Evolutionary conservation across 2,797 vertebrate genomes (phyloP).

Genomic region (Xiphophorus birchmanni): DNA sequence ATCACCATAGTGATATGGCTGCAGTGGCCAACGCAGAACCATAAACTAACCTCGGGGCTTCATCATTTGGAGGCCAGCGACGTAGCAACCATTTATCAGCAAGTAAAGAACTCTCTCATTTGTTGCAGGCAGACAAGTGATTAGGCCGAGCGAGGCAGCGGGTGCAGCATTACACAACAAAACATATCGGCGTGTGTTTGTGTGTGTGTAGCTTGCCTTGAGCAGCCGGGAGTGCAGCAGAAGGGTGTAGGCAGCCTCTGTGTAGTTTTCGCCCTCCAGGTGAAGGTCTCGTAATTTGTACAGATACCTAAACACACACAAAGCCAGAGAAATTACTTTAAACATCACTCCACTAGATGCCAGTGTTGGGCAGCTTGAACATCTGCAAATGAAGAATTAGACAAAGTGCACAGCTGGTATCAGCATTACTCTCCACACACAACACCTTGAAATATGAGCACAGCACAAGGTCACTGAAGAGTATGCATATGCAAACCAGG

Average conservation of each 20-base stretch:
- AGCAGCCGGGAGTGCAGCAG: constrained; percentile 94
- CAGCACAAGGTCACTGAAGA: constrained; percentile 19
- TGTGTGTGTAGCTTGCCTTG: constrained; percentile 81
- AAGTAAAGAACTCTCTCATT: constrained; percentile 43
- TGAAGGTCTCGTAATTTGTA: constrained; percentile 97
- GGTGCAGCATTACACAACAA: constrained; percentile 15
- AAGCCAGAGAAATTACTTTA: constrained; percentile 2
- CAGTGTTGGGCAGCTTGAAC: constrained; percentile 64
- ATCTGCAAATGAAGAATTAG: constrained; percentile 22
- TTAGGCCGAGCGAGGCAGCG: constrained; percentile 32
- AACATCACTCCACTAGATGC: constrained; percentile 71
- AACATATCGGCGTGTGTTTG: constrained; percentile 13
- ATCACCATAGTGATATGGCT: constrained; percentile 50
- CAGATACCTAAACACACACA: constrained; percentile 84
- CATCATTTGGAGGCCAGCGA: constrained; percentile 51
- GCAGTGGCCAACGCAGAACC: constrained; percentile 19
- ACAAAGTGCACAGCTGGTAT: background rate
- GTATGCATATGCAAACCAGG: background rate
- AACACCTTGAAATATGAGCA: constrained; percentile 7
- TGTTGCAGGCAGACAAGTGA: constrained; percentile 34
- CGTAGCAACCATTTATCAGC: constrained; percentile 54
- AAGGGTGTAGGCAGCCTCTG: constrained; percentile 94
- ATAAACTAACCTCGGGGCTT: constrained; percentile 59
- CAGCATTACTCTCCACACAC: background rate
- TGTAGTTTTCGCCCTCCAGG: constrained; percentile 96